These are phyloP conservation scores for Pandemis corylana DNA, from an alignment of 2,888 invertebrate genomes.

Conservation along the genomic window DNA sequence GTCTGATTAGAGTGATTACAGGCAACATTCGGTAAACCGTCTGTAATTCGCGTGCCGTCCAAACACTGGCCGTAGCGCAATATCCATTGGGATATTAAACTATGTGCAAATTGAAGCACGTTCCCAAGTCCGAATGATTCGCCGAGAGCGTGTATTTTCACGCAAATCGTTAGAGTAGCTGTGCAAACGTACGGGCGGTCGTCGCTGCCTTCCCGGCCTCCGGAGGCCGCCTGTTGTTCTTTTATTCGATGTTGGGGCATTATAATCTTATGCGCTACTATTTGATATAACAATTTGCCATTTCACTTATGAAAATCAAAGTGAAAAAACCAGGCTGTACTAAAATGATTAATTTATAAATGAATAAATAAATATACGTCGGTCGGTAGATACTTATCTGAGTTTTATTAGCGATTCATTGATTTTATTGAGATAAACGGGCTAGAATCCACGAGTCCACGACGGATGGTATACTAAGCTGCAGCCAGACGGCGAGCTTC, in stretches of 20 bases:
- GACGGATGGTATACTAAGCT: neutral
- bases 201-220: neutral
- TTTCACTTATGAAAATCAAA: neutral
- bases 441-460: neutral
- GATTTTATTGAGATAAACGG: neutral
- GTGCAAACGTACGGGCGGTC: conserved; percentile 1
- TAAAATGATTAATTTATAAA: neutral
- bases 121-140: conserved; percentile 38
- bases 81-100: conserved; percentile 44
- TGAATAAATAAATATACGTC: too few species aligned
- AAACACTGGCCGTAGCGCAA: conserved; percentile 37
- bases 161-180: conserved; percentile 34
- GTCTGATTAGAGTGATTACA: conserved; percentile 42
- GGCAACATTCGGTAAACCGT: conserved; percentile 40
- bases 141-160: conserved; percentile 39
- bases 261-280: neutral
- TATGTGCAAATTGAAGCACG: conserved; percentile 43
- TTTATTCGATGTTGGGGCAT: neutral
- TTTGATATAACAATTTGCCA: neutral
- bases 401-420: too few species aligned
- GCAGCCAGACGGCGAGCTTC: neutral
- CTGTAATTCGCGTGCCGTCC: conserved; percentile 36
- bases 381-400: too few species aligned
- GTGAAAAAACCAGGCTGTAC: neutral
- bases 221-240: neutral